phyloP scores from a whole-genome alignment of 2,888 invertebrate genomes.

The Neoitamus cyanurus region DNA sequence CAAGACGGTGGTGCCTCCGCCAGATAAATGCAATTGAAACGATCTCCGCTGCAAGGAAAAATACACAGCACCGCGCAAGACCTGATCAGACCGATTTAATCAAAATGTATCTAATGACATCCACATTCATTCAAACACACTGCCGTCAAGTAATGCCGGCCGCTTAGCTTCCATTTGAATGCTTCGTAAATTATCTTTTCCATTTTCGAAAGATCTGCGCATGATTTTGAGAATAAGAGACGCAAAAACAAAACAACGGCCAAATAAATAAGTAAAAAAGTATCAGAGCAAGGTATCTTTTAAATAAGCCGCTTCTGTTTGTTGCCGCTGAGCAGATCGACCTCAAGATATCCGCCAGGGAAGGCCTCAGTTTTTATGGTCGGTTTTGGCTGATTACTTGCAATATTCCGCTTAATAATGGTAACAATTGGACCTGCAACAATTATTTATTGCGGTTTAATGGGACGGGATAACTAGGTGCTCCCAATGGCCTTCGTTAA shows the following conservation, averaged over 20 bases:
- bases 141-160: not conserved
- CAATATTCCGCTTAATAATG: constrained; percentile 3
- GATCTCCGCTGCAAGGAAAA: constrained; percentile 3
- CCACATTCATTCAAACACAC: constrained; percentile 34
- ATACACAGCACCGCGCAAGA: not conserved
- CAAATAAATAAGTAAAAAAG: not conserved
- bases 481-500: not conserved
- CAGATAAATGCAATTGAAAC: constrained; percentile 18
- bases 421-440: not conserved
- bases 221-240: constrained; percentile 3
- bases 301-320: constrained; percentile 28
- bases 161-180: constrained; percentile 32
- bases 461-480: not conserved
- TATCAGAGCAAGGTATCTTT: constrained; percentile 4
- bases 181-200: constrained; percentile 45
- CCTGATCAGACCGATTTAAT: constrained; percentile 27
- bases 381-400: not conserved
- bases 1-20: not conserved
- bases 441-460: constrained; percentile 11
- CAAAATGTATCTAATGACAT: constrained; percentile 43
- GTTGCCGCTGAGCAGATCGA: not conserved
- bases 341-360: not conserved
- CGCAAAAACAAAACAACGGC: not conserved
- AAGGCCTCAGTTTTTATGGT: not conserved
- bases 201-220: constrained; percentile 26